Base-by-base conservation (phyloP, 2,888 invertebrate genomes). In the Julus scanicus region DNA sequence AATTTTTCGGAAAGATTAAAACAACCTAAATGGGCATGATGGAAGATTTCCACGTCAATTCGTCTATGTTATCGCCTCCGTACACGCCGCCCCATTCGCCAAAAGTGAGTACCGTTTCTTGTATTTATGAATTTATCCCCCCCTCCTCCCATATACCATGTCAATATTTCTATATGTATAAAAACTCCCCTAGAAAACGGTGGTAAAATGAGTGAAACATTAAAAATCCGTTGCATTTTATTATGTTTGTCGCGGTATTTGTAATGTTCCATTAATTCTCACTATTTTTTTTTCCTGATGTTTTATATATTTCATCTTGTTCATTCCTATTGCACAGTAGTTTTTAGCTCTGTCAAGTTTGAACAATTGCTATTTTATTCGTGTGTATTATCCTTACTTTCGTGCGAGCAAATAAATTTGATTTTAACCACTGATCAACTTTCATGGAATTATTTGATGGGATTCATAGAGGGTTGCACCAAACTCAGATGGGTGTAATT, bases 21-120 rank as follows among this genome's bases (percentile, higher is more conserved):
- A n/a, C n/a, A n/a, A 63, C 8, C 63, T n/a, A 20, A 29, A 84
- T 84, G 84, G 84, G 48, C 40, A 48, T 20, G 44, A 44, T 48
- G 48, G 44, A 84, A 40, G 84, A 84, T 9, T 84, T 84, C 40
- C n/a, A 20, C 48, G 48, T 84, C 84, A 84, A 84, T 40, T 84
- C 84, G 84, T n/a, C 84, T 6, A 84, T 88, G 44, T 40, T 88
- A 11, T 88, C 88, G 20, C 88, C 88, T 5, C 88, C 88, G 39
- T 53, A 88, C n/a, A 88, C 88, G 1, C 88, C 88, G 20, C 88
- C 88, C 17, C 57, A 80, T 88, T 88, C 88, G 48, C 84, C 88
- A 49, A 80, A 88, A 84, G 88, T 88, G 57, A 86, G 86, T 86
- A 53, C 49, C 20, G 11, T 8, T 9, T 53, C 53, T 57, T 13